Evolutionary conservation across 2,888 invertebrate species (phyloP), one percentile per base, ranked within the genome.

Genomic region (Tineola bisselliella): DNA sequence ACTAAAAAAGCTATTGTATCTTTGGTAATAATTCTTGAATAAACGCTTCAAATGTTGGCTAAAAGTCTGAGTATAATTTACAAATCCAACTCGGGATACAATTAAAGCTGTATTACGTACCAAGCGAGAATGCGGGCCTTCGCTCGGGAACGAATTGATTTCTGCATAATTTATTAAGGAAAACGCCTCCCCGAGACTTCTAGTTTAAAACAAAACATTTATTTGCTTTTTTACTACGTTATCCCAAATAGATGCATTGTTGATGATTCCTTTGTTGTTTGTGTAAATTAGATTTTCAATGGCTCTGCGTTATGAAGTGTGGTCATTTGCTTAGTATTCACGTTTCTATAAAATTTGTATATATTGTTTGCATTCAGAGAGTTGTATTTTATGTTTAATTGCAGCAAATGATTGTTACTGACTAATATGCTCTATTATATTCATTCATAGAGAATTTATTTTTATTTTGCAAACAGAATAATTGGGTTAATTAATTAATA

Each of bases 91-190:
- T 68, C 68, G 10, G 33, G 74, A 77, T 77, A 79, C 82, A 81
- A 84, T 86, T 86, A 86, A 82, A 75, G 68, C 81, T 81, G 78
- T 81, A 78, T 84, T 84, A 87, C 84, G 81, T 83, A 84, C 79
- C 77, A 77, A 75, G 69, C 68, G 71, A 74, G 71, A 74, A 69
- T 71, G 71, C 68, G 72, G 68, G 70, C 71, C 72, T 69, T 72
- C 74, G 74, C 75, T 77, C 78, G 74, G 75, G 70, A 77, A 84
- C 81, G 79, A 87, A 87, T 87, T 86, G 86, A 86, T 86, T 83
- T 86, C 77, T 87, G 81, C 83, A 87, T 87, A 84, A 86, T 86
- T 87, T 83, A 86, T 73, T 75, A 81, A 72, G 73, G 77, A 78
- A 81, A 84, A 84, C 82, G 80, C 79, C 25, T 25, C 25, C 25